Evolutionary conservation across 2,888 invertebrate species (phyloP).

Genomic region (Cartodere bifasciata): DNA sequence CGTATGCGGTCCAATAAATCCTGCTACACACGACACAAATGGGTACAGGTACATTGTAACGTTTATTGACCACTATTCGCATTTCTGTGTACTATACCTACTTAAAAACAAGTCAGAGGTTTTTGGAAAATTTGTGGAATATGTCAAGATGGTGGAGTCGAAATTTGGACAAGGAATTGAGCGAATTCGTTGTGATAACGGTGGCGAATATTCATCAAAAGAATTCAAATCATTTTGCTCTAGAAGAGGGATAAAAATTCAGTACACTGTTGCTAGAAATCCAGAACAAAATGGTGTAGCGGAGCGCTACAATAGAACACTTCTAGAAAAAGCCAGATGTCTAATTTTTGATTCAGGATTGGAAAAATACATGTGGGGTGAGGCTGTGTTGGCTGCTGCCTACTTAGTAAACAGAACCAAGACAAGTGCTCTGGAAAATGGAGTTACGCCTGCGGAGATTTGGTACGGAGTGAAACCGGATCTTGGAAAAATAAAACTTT

Average conservation of each 20-base stretch:
- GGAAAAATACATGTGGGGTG: slow-evolving; percentile 17
- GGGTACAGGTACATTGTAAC: slow-evolving; percentile 17
- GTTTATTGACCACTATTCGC: slow-evolving; percentile 20
- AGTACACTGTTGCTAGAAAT: slow-evolving; percentile 17
- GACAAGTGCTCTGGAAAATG: slow-evolving; percentile 8
- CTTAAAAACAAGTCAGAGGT: slow-evolving; percentile 19
- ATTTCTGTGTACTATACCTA: slow-evolving; percentile 15
- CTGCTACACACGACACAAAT: slow-evolving; percentile 13
- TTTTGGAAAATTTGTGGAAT: slow-evolving; percentile 16
- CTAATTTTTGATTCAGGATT: slow-evolving; percentile 17
- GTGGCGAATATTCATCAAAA: slow-evolving; percentile 17
- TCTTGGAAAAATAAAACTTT: slow-evolving; percentile 16
- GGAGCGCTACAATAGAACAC: slow-evolving; percentile 20
- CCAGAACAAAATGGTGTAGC: slow-evolving; percentile 21
- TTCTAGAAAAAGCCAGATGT: slow-evolving; percentile 19
- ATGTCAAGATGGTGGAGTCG: slow-evolving; percentile 11
- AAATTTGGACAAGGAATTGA: slow-evolving; percentile 14
- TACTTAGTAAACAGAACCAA: slow-evolving; percentile 15
- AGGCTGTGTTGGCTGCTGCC: slow-evolving; percentile 14
- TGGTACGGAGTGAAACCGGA: slow-evolving; percentile 17
- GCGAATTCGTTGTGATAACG: slow-evolving; percentile 18
- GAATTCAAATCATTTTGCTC: slow-evolving; percentile 13
- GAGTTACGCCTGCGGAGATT: slow-evolving; percentile 17
- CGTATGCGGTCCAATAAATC: slow-evolving; percentile 18
- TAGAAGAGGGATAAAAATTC: slow-evolving; percentile 15